Percentiles rank a stretch among this genome's conserved stretches.
These are phyloP conservation scores for Zosterops japonicus DNA, from an alignment of 2,113 vertebrate species.

Conservation along the genomic window DNA sequence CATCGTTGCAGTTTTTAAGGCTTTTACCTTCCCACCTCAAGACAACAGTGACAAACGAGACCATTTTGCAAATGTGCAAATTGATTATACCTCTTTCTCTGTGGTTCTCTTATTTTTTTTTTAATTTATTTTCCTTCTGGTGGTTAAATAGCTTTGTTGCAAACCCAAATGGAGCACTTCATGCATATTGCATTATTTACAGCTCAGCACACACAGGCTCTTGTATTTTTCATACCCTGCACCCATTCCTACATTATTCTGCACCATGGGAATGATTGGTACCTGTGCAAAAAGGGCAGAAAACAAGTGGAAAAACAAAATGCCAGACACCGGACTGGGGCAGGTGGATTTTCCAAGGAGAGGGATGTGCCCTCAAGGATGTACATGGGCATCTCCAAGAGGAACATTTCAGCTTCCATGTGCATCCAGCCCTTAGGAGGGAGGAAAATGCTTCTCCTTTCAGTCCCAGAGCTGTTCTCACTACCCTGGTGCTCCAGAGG, in stretches of 20 bases:
- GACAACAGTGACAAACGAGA: not conserved
- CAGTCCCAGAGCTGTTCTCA: not conserved
- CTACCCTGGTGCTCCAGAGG: not conserved
- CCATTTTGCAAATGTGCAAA: not conserved
- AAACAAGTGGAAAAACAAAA: not conserved
- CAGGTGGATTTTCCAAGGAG: not conserved
- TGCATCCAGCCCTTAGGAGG: not conserved
- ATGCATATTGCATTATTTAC: slow-evolving; percentile 39
- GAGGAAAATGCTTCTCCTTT: not conserved
- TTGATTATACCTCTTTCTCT: not conserved
- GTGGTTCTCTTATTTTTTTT: not conserved
- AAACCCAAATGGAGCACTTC: slow-evolving; percentile 13
- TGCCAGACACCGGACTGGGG: not conserved
- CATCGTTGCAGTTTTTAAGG: not conserved
- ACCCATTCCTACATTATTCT: not conserved
- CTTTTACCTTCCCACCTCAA: slow-evolving; percentile 2
- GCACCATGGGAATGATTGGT: not conserved
- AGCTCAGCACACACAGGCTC: not conserved
- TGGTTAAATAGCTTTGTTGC: slow-evolving; percentile 22
- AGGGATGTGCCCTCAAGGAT: not conserved
- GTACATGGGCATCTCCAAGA: not conserved
- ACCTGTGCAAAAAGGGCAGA: not conserved
- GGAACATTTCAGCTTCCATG: not conserved
- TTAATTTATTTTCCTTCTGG: not conserved
- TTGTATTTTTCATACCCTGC: not conserved